Evolutionary conservation across 2,113 vertebrate genomes (phyloP), one percentile per base, ranked within the genome.

Genomic region (Semnornis frantzii): DNA sequence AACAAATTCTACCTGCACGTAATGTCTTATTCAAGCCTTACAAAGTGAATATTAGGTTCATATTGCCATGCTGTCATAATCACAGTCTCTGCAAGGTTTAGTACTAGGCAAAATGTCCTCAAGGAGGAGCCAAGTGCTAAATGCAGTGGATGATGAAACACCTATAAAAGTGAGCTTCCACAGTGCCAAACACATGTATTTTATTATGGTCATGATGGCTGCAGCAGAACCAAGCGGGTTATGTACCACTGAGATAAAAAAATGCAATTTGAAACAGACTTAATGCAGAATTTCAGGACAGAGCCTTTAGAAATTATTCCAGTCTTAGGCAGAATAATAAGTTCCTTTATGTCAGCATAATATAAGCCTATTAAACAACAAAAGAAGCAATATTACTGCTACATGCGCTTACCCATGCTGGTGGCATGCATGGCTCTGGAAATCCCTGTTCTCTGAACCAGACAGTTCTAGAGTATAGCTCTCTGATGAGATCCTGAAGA

Each of bases 101-200:
- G 42, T 74, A 68, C 9, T 63, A 76, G 71, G 65, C 79, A 92
- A 65, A 17, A 30, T 75, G 83, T 85, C 93, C 82, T 96, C 65
- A 55, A 52, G 76, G 80, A 46, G 12, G 55, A 76, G 88, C 89
- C 88, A 94, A 97, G 93, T 95, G 82, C 94, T 96, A 83, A 80
- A 58, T 66, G 85, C 72, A 82, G 19, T 84, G 77, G 34, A 93
- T 91, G 63, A 59, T 88, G 82, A 96, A 70, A 68, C 10, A 79
- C n/a, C 59, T 69, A 69, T 87, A 87, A 72, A 92, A 94, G 54
- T 57, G 52, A 92, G 20, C 74, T 89, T 83, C 62, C 33, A 66
- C 83, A 90, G 44, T 64, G 74, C 63, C 80, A 46, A 62, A 72
- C 16, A 46, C 16, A 33, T 19, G 10, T 75, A 34, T 89, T 93